Base-by-base conservation (phyloP, 2,113 vertebrate genomes). In the Apteryx owenii region DNA sequence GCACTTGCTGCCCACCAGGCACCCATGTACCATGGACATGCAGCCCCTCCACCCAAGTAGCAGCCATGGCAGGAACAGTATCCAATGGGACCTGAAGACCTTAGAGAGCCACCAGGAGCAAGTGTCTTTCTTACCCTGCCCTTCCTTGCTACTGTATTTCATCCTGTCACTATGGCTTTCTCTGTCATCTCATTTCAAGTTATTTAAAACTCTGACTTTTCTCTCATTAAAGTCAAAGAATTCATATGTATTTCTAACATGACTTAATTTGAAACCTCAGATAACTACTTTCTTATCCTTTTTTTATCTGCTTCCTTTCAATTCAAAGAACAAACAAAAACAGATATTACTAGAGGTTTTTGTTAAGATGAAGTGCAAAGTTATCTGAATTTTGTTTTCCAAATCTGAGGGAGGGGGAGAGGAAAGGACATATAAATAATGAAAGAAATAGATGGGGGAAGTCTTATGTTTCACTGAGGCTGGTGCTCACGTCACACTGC, bases 91-190 rank as follows among this genome's bases (percentile, higher is more conserved):
- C 51, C 10, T 72, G 25, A 65, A 85, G 79, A 48, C 7, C 33
- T 36, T 19, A 31, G 3, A 64, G 40, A 40, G 9, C 3, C 6
- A 23, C 33, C 44, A 44, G 60, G 29, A 95, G 29, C 46, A 79
- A 46, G 7, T 1, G 31, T 28, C 53, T 85, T 65, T 88, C 72
- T 73, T 69, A 44, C 12, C 22, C 20, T 80, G 48, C 33, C 28
- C 50, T 87, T 77, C 0, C 0, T 3, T 26, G 44, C 21, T 48
- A 15, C 33, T 71, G 4, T 13, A 7, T 69, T 85, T 76, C 73
- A 60, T 15, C 26, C 10, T 4, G 25, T 36, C n/a, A 33, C 56
- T 68, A 20, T 42, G 65, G 62, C 46, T 68, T 81, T 12, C 50
- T 50, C 56, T 72, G 23, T 46, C 77, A 81, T 10, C 48, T 69